Base-by-base conservation (phyloP, 2,113 vertebrate genomes). In the Sander lucioperca region DNA sequence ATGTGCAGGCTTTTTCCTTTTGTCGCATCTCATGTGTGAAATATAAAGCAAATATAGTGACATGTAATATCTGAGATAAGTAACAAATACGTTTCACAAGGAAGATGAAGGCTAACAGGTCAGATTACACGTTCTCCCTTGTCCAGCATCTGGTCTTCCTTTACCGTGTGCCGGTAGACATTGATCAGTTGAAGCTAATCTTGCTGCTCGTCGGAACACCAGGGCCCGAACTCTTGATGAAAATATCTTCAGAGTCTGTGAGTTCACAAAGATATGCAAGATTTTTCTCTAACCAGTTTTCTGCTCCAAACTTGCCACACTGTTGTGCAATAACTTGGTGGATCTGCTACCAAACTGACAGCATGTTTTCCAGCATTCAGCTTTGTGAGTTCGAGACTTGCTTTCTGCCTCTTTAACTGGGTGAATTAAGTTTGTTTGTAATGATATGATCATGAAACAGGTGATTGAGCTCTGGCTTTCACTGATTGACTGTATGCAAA, bases 111-210 rank as follows among this genome's bases (percentile, higher is more conserved):
- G 59, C 77, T 75, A 50, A 57, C 23, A 14, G 10, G 30, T 82
- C 71, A 70, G 73, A 69, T 72, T 50, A 62, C 13, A 78, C 13
- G 25, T 48, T 58, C 36, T 65, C 39, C 73, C 67, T 15, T 48
- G 53, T 89, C 58, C 63, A 81, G 53, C 54, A 12, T 74, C 85
- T 90, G 86, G 89, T 98, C 98, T 98, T 99, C 98, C 98, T 99
- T 98, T 96, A 99, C 97, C 91, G 92, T 95, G 93, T 94, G 94
- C 94, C 94, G 95, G 95, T 99, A 99, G 98, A 99, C 96, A 99
- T 99, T 98, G 98, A 99, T 97, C 98, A 99, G 96, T 98, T 99
- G 97, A 99, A 99, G 96, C 97, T 99, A 94, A 99, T 99, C 96
- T 97, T 99, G 97, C 95, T 96, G 95, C 96, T 99, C 95, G 97